phyloP scores from a whole-genome alignment of 1,140 invertebrate species.

The Euura saliciscinereae region DNA sequence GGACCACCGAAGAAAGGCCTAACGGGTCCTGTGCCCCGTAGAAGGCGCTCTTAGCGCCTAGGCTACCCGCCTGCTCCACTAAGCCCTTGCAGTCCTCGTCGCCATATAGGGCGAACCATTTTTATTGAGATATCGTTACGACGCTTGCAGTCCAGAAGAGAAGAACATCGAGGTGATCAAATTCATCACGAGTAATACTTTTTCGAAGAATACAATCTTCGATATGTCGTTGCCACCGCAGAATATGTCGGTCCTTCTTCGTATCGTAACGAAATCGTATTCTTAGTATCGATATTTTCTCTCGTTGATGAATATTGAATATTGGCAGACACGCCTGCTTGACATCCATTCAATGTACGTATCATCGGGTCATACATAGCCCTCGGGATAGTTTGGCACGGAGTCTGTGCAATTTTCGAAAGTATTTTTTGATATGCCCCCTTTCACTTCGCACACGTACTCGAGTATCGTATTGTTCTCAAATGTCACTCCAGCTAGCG shows the following conservation, averaged over 20 bases:
- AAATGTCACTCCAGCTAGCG: slow-evolving; percentile 10
- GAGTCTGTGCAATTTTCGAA: slow-evolving; percentile 27
- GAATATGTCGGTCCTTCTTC: no score
- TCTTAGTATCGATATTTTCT: no score
- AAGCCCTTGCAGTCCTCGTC: not conserved
- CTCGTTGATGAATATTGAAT: no score
- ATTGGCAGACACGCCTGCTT: not conserved
- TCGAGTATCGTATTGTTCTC: slow-evolving; percentile 21
- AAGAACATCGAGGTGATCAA: no score
- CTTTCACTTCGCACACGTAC: slow-evolving; percentile 23
- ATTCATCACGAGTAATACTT: no score
- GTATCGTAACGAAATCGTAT: no score
- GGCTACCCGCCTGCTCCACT: not conserved
- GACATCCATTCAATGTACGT: no score
- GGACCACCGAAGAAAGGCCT: not conserved
- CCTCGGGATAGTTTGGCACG: not conserved
- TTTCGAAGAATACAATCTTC: no score
- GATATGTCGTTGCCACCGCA: no score
- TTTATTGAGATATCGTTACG: not conserved
- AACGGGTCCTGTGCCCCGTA: not conserved
- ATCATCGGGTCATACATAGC: no score
- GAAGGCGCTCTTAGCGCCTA: not conserved
- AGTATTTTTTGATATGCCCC: slow-evolving; percentile 23
- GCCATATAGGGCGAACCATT: not conserved
- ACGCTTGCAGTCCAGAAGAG: no score